Evolutionary conservation across 1,140 invertebrate genomes (phyloP), one percentile per base, ranked within the genome.

Genomic region (Drosophila sturtevanti): DNA sequence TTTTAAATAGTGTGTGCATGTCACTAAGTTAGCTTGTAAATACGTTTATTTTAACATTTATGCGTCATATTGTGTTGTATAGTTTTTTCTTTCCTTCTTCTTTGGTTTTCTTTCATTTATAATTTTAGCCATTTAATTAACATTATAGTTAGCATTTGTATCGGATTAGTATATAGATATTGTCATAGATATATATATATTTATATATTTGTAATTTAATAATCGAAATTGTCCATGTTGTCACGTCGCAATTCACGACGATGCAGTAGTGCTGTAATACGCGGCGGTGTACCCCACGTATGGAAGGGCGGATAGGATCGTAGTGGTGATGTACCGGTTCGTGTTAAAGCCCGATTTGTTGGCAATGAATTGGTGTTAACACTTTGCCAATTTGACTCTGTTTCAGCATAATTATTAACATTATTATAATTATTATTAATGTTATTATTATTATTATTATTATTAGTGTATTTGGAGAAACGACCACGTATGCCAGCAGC

Each of bases 211-310:
- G 6, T 31, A 31, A 6, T 77, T 89, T 85, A 89, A 70, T 91
- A 81, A 68, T 81, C 84, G 54, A 80, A 87, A 56, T 80, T 82
- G 70, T 90, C 78, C 77, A 84, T 65, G 61, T 74, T 68, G 79
- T 82, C 79, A 68, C 89, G 89, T 78, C 91, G 85, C 79, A 91
- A 77, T 73, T 82, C 81, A 60, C 91, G 69, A 60, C 89, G 78
- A 70, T 92, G 89, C 81, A 92, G 86, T 75, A 92, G 69, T 81
- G 91, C 91, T 74, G 89, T 91, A 60, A 92, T 90, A 90, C 90
- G 87, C 67, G 91, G 91, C 59, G 89, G 91, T 68, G 91, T 92
- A 66, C 91, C 90, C 91, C 91, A 92, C 34, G 85, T 38, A 64
- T 87, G 89, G 41, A 87, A 90, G 22, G 85, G 78, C 18, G 71